Evolutionary conservation across 2,113 vertebrate species (phyloP).

Genomic region (Eptesicus fuscus): DNA sequence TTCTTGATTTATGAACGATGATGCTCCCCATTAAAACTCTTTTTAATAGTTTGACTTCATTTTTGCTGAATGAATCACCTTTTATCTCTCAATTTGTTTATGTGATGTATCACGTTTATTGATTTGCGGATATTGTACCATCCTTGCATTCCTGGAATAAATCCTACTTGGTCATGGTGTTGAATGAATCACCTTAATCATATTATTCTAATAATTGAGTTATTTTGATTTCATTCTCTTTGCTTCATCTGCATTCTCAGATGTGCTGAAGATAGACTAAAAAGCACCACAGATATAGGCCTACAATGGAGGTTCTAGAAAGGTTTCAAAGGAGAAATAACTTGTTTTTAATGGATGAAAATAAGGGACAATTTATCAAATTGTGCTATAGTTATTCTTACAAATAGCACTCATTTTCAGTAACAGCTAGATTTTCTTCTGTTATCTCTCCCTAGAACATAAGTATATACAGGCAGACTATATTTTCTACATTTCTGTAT

Average conservation of each 20-base stretch:
- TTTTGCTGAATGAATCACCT: slow-evolving; percentile 35
- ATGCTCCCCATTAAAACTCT: slow-evolving; percentile 25
- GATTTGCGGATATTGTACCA: too few species aligned
- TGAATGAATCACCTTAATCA: slow-evolving; percentile 34
- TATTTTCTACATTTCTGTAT: neutral
- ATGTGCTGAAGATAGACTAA: neutral
- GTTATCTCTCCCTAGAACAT: neutral
- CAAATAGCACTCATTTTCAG: neutral
- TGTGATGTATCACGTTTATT: too few species aligned
- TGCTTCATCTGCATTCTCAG: neutral
- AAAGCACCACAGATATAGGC: neutral
- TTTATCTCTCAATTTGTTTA: too few species aligned
- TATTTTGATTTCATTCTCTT: neutral
- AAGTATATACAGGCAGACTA: neutral
- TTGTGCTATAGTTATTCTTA: neutral
- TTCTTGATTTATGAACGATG: slow-evolving; percentile 14
- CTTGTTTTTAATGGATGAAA: neutral
- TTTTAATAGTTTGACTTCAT: slow-evolving; percentile 31
- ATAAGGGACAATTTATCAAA: neutral
- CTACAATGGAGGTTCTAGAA: neutral
- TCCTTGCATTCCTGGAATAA: too few species aligned
- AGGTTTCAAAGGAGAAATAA: neutral
- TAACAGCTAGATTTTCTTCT: neutral
- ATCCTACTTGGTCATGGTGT: too few species aligned
- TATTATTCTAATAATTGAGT: slow-evolving; percentile 37